Percentiles rank a stretch among this genome's conserved stretches.
Conservation (phyloP, 1,140 invertebrate species). For the Drosophila sulfurigaster region DNA sequence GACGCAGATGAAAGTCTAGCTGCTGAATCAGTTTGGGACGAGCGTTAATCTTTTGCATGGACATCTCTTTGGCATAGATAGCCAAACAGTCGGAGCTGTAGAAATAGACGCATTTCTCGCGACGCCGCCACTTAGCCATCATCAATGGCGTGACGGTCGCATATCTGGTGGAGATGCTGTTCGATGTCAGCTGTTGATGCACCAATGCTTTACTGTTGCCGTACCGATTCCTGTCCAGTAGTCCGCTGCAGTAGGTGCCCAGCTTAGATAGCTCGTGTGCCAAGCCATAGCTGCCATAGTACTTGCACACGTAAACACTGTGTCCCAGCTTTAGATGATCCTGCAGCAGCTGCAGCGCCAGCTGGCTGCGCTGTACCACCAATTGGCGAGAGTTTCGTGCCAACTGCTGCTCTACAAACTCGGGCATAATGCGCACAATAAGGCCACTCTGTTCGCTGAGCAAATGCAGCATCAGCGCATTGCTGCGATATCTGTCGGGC, state of each 20-base stretch:
- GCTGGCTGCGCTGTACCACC: conserved; percentile 50
- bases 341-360: conserved; percentile 61
- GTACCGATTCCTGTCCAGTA: conserved; percentile 69
- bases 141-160: conserved; percentile 50
- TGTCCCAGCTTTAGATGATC: conserved; percentile 45
- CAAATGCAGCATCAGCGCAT: conserved; percentile 59
- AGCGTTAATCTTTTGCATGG: conserved; percentile 67
- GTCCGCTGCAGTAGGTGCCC: conserved; percentile 66
- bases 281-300: conserved; percentile 71
- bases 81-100: conserved; percentile 73
- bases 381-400: conserved; percentile 64
- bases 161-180: conserved; percentile 62
- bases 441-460: conserved; percentile 65
- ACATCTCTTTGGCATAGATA: conserved; percentile 72
- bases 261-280: conserved; percentile 57
- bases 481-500: conserved; percentile 50
- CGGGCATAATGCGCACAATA: conserved; percentile 61
- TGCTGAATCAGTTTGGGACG: conserved; percentile 70
- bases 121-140: conserved; percentile 73
- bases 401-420: conserved; percentile 44
- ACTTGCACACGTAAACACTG: conserved; percentile 68
- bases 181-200: conserved; percentile 53
- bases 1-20: conserved; percentile 59
- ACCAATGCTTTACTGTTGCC: conserved; percentile 70
- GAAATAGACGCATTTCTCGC: conserved; percentile 66